Evolutionary conservation across 1,140 invertebrate species (phyloP), one percentile per base, ranked within the genome.

Genomic region (Papilio polyxenes): DNA sequence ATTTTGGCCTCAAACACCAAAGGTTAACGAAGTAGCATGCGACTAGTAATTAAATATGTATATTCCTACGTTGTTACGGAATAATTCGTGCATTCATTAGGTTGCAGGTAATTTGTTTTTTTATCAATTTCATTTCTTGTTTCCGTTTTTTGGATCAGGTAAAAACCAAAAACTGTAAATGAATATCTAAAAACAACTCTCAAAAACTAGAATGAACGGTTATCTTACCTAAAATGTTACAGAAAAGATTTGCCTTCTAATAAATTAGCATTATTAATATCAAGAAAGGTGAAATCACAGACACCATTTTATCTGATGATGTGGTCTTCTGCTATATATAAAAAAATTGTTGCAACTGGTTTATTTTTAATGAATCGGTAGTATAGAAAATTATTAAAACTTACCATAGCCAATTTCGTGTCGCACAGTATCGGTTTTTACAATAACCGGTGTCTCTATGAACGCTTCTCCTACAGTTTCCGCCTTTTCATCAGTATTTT

Each of bases 341-440:
- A 65, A 37, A 65, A 31, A 10, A 31, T 0, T 11, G 13, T 10
- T 65, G 20, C 8, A 65, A 31, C 20, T 65, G 7, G 3, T 23
- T 20, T 65, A 7, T 9, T 59, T 59, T 20, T 20, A 59, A 59
- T 59, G 56, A 59, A 59, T 9, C n/a, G 56, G 53, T 69, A 69
- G 23, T 31, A 31, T 31, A 31, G 23, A 44, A 44, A 44, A 79
- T 81, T 77, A 9, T 72, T 74, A 83, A 83, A 85, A 92, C 93
- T 90, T 89, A 94, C 93, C 92, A 82, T 90, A 92, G 37, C 89
- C 92, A 82, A 94, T 93, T 91, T 94, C 92, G 76, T 93, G 93
- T 20, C 91, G 89, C 37, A 94, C 89, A 4, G 92, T 94, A 75
- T 90, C 82, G 9, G 89, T 87, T 81, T 93, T 92, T 53, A 92